Percentiles rank a stretch among this genome's conserved stretches.
Conservation (phyloP, 2,797 vertebrate species). For the Pterois miles region DNA sequence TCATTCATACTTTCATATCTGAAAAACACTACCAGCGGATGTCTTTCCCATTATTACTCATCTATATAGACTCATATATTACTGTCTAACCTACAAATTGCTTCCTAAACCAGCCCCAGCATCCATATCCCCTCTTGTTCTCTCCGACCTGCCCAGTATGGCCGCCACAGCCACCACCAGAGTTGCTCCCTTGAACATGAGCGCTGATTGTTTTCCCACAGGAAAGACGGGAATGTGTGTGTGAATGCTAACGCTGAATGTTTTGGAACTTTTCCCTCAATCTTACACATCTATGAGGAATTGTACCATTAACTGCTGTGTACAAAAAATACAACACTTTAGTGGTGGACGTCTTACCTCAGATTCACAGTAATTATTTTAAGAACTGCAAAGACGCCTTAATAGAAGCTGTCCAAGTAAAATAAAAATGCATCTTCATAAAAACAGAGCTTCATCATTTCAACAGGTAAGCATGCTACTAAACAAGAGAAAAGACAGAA, state of each 20-base stretch:
- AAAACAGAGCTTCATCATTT: slow-evolving; percentile 18
- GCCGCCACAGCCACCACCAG: slow-evolving; percentile 40
- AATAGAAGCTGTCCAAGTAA: slow-evolving; percentile 2
- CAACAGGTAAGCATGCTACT: slow-evolving; percentile 23
- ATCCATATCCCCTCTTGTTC: slow-evolving; percentile 17
- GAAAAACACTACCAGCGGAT: background rate
- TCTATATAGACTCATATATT: no score
- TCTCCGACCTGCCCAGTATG: slow-evolving; percentile 75
- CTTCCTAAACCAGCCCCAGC: background rate
- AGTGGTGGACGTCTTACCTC: background rate
- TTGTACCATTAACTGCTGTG: slow-evolving; percentile 43
- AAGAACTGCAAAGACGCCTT: background rate
- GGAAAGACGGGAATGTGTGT: slow-evolving; percentile 73
- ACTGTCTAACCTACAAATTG: slow-evolving; percentile 4
- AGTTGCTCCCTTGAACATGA: slow-evolving; percentile 79
- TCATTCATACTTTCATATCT: background rate
- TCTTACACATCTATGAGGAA: slow-evolving; percentile 20
- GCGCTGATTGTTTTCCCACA: slow-evolving; percentile 88
- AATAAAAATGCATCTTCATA: slow-evolving; percentile 22
- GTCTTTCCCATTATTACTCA: background rate
- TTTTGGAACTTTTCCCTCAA: slow-evolving; percentile 42
- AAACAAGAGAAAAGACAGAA: slow-evolving; percentile 31
- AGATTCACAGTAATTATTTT: background rate
- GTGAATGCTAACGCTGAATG: slow-evolving; percentile 8
- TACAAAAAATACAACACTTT: background rate